Base-by-base conservation (phyloP, 2,797 vertebrate species). In the Acridotheres tristis region DNA sequence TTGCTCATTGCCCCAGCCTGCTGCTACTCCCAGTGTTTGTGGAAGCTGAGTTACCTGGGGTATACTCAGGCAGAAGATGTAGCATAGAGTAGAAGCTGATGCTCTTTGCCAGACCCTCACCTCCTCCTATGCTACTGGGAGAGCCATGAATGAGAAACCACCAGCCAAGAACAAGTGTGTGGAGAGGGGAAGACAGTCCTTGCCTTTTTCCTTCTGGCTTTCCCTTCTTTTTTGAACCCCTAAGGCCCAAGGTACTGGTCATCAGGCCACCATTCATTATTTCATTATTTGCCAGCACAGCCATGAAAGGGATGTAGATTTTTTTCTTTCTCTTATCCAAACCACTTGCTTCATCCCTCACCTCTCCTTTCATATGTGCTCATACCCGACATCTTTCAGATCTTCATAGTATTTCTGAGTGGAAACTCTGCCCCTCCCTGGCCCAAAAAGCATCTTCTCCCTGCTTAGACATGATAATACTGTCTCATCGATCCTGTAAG, bases 271-370 rank as follows among this genome's bases (percentile, higher is more conserved):
- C 38, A 29, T 36, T 74, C 40, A 42, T 38, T 66, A 88, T 29
- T 36, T 74, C 40, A 42, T 38, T 66, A 88, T 29, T 34, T 84
- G 47, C 50, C 72, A 91, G 43, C n/a, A 59, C 20, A 91, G 30
- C 27, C 43, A 62, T 19, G 15, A 88, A 68, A 16, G 66, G 13
- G 6, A 77, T 23, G 9, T 10, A 43, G 71, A 38, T 58, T 69
- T 84, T 84, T 62, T 63, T 72, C 38, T 73, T 85, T 73, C 72
- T 83, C 63, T 75, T 81, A 87, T 10, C n/a, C 59, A 73, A 78
- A 71, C 4, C 13, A 45, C 21, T 85, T 86, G 50, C 43, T 67
- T 76, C 38, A 68, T 43, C n/a, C 18, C 21, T 84, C 50, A 36
- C n/a, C 12, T 55, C 48, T 82, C 76, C 34, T 13, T 74, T 73